Evolutionary conservation across 35 echinoderm and acorn worm species (phyloP).

Genomic region (Heliocidaris erythrogramma): DNA sequence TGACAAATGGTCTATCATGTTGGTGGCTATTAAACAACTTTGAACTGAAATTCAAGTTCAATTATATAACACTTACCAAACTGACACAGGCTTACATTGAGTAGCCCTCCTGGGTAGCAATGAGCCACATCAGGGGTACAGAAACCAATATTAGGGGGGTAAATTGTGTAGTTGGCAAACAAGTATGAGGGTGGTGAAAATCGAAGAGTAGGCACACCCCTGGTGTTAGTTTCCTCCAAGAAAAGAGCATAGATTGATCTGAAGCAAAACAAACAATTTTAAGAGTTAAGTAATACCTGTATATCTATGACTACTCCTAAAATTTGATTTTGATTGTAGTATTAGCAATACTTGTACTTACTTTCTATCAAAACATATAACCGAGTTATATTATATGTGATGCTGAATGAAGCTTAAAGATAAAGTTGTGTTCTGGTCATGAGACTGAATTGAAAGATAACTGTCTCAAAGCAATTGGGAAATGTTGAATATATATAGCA

Average conservation of each 20-base stretch:
- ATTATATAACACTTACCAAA: constrained; percentile 28
- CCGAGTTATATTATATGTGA: no score
- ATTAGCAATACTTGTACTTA: neutral
- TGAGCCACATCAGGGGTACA: constrained; percentile 34
- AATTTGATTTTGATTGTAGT: no score
- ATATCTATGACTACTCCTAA: no score
- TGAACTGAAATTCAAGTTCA: no score
- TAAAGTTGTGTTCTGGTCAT: no score
- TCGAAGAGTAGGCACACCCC: constrained; percentile 42
- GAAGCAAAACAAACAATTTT: neutral
- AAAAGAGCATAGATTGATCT: constrained; percentile 46
- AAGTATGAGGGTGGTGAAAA: constrained; percentile 62
- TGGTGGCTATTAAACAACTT: no score
- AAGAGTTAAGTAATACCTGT: neutral
- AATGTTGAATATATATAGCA: no score
- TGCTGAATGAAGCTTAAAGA: no score
- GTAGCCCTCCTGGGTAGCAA: constrained; percentile 54
- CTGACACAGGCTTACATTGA: constrained; percentile 58
- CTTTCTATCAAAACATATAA: neutral
- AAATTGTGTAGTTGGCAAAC: constrained; percentile 53
- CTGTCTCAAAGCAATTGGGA: no score
- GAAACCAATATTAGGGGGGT: constrained; percentile 58
- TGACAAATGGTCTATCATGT: no score
- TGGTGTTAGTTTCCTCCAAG: neutral
- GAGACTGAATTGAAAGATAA: no score